Evolutionary conservation across 92 coral and sea anemone genomes (phyloP).

Genomic region (Paramuricea clavata): DNA sequence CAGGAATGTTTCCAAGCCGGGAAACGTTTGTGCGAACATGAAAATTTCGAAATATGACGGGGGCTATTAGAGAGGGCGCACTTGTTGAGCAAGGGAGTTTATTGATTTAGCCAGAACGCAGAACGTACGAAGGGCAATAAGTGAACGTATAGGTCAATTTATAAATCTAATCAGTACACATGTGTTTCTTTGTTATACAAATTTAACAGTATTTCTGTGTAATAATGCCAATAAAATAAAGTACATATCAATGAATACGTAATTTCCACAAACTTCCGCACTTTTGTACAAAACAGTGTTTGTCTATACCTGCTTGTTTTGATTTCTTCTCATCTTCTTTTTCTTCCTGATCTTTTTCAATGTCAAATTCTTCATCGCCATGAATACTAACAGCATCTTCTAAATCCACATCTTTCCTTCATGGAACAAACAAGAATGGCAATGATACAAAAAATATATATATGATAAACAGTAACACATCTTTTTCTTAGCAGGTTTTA

Average conservation of each 20-base stretch:
- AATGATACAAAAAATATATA: not conserved
- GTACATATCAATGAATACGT: not conserved
- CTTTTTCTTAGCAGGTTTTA: not conserved
- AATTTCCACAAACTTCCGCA: no score
- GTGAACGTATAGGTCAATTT: no score
- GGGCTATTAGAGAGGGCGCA: no score
- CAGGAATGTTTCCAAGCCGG: no score
- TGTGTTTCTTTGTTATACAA: no score
- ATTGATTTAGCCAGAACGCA: no score
- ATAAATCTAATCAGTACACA: no score
- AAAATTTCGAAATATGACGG: no score
- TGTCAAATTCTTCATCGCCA: conserved; percentile 95
- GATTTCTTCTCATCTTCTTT: conserved; percentile 9
- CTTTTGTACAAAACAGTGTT: not conserved
- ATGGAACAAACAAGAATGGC: not conserved
- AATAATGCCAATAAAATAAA: not conserved
- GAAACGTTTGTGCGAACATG: no score
- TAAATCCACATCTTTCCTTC: conserved; percentile 24
- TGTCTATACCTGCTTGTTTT: not conserved
- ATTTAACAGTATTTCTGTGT: not conserved
- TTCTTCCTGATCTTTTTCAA: conserved; percentile 79
- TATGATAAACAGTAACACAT: no score
- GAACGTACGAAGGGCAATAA: no score
- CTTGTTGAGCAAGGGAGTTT: no score
- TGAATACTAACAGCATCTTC: conserved; percentile 97